phyloP scores from a whole-genome alignment of 2,888 invertebrate genomes.

The Acleris sparsana region DNA sequence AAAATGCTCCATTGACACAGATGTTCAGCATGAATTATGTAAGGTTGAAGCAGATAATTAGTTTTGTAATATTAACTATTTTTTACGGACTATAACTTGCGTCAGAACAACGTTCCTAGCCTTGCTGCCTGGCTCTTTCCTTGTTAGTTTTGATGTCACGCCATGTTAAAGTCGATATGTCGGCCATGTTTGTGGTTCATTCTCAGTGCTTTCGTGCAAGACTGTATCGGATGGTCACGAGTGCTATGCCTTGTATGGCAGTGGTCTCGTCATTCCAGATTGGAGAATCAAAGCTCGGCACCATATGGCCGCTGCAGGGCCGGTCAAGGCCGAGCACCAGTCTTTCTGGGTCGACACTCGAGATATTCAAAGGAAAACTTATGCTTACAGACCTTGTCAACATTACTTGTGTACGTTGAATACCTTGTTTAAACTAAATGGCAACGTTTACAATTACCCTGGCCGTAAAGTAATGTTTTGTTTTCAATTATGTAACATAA shows the following conservation, averaged over 20 bases:
- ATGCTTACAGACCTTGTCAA: constrained; percentile 29
- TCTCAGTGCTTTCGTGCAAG: constrained; percentile 54
- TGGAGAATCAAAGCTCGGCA: constrained; percentile 52
- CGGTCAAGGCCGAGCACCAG: constrained; percentile 63
- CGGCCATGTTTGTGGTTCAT: constrained; percentile 45
- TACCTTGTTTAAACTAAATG: constrained; percentile 17
- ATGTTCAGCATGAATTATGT: constrained; percentile 75
- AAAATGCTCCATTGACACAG: constrained; percentile 69
- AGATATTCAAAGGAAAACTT: constrained; percentile 58
- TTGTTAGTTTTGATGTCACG: constrained; percentile 16
- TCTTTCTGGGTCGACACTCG: constrained; percentile 50
- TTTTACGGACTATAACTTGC: constrained; percentile 45
- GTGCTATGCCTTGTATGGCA: constrained; percentile 57
- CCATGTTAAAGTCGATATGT: constrained; percentile 8
- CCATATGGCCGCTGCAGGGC: constrained; percentile 59
- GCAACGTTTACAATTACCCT: constrained; percentile 5
- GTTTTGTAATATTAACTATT: constrained; percentile 59
- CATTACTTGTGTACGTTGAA: neutral
- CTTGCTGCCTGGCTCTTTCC: constrained; percentile 45
- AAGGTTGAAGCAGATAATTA: constrained; percentile 62
- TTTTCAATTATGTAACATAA: neutral
- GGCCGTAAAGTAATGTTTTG: constrained; percentile 8
- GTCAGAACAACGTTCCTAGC: constrained; percentile 42
- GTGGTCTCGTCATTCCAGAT: constrained; percentile 49
- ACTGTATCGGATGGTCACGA: constrained; percentile 56